Evolutionary conservation across 2,888 invertebrate genomes (phyloP), one percentile per base, ranked within the genome.

Genomic region (Leptinotarsa haldemani): DNA sequence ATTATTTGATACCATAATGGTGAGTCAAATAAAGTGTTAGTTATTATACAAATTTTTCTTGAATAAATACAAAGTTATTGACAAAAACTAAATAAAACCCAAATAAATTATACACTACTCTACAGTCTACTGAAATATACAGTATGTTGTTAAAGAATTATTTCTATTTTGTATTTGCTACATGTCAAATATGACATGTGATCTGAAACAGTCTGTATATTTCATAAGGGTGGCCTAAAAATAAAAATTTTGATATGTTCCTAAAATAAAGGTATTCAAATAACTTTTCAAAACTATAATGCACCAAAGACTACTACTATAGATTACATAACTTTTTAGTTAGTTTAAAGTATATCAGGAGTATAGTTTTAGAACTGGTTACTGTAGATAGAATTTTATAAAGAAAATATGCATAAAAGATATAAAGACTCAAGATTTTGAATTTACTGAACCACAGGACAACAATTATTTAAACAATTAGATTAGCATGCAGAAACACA

Each of bases 201-300:
- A 12, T 67, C 40, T 67, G 30, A 52, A 61, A n/a, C 53, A 70
- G 52, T 76, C 79, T 76, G 70, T 74, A 76, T 74, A 74, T 77
- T 71, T 72, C 52, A 22, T 73, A 73, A 75, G 71, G 82, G 82
- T 81, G 82, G 81, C 81, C 81, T 77, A 81, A 82, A 81, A 80
- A 78, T 67, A 22, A 73, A 13, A 68, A 73, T 73, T 70, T 74
- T 70, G 22, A 61, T 66, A 61, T 53, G 67, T 53, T 53, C 67
- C 67, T 67, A 53, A 52, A 67, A 67, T 67, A 18, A 67, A 67
- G 25, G 30, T 53, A 22, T 20, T 20, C 18, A 20, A 56, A 9
- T 20, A 20, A 13, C 15, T 18, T 9, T 52, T 52, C 12, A 52
- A 9, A 13, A 56, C 15, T 56, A 20, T 56, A 22, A 22, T 56